Base-by-base conservation (phyloP, 2,888 invertebrate genomes). In the Drosophila melanosoma region DNA sequence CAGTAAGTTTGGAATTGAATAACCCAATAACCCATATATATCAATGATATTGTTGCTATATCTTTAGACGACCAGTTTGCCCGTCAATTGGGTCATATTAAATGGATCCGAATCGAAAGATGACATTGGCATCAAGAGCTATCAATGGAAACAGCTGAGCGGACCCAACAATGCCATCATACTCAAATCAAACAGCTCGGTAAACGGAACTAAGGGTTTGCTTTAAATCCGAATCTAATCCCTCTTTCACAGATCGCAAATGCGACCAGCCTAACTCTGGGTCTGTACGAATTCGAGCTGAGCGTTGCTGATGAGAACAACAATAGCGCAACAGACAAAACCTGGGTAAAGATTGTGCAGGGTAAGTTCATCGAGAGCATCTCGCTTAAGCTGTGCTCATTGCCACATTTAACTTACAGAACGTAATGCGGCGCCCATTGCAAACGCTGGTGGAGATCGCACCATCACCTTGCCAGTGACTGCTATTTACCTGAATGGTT, bases 391-490 rank as follows among this genome's bases (percentile, higher is more conserved):
- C n/a, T n/a, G 0, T 17, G 1, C 51, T 52, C 17, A 58, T 58
- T 4, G 8, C 1, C 15, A 32, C 8, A 58, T 33, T 20, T 15
- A n/a, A 66, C 51, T n/a, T 20, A 1, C 11, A 98, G 98, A 97
- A 93, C 96, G 96, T 93, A 99, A 99, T 94, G 96, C 96, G 69
- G 95, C 97, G 7, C 98, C 98, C 0, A 96, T 96, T 88, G 98
- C 98, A 0, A 96, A 97, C 91, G 98, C 97, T 1, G 98, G 98
- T 8, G 97, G 97, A 0, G 97, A 98, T 93, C 95, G 96, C 90
- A 95, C 96, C 20, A 94, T 98, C 1, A 94, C 95, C 52, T 93
- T 97, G 58, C 98, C 98, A 0, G 93, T 96, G 5, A 95, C 95
- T 45, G 95, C 97, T 23, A 94, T 98, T 11, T 94, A 95, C 57